Conservation (phyloP, 2,113 vertebrate species). For the Thamnophis sirtalis region DNA sequence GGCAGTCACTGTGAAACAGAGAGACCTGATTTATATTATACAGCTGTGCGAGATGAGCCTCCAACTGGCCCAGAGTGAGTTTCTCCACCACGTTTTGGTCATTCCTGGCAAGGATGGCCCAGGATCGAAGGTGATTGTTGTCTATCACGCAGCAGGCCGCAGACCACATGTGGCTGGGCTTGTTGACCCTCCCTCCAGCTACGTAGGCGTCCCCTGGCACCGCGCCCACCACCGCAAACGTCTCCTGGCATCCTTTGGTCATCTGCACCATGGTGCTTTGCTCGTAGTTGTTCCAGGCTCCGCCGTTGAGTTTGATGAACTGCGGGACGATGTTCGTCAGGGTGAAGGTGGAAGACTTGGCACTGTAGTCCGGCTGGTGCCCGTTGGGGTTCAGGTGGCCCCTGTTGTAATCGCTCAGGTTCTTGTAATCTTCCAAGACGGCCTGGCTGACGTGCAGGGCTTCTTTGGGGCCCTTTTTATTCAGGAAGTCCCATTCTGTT, state of each 20-base stretch:
- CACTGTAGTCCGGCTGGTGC: conserved; percentile 62
- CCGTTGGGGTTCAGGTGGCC: conserved; percentile 75
- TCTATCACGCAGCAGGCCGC: conserved; percentile 48
- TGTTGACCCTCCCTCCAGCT: conserved; percentile 47
- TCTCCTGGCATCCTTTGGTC: conserved; percentile 17
- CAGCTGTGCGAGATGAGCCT: not conserved
- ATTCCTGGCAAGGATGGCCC: conserved; percentile 46
- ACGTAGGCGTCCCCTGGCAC: conserved; percentile 61
- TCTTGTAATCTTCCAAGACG: conserved; percentile 47
- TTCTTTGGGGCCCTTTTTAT: rapidly evolving
- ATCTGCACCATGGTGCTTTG: conserved; percentile 11
- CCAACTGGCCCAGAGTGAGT: conserved; percentile 40
- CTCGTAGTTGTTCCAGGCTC: conserved; percentile 69
- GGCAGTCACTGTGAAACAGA: conserved; percentile 49
- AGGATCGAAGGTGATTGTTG: conserved; percentile 24
- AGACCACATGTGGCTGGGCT: conserved; percentile 55
- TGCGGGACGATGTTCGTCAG: conserved; percentile 78
- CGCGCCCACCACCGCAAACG: conserved; percentile 30
- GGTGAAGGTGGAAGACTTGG: conserved; percentile 73
- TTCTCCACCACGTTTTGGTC: conserved; percentile 13
- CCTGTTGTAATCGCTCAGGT: conserved; percentile 46
- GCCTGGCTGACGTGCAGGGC: conserved; percentile 47
- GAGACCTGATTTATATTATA: conserved; percentile 27
- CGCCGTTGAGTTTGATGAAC: conserved; percentile 66
- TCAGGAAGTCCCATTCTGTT: conserved; percentile 36